Base-by-base conservation (phyloP, 2,113 vertebrate genomes). In the Varanus salvator region DNA sequence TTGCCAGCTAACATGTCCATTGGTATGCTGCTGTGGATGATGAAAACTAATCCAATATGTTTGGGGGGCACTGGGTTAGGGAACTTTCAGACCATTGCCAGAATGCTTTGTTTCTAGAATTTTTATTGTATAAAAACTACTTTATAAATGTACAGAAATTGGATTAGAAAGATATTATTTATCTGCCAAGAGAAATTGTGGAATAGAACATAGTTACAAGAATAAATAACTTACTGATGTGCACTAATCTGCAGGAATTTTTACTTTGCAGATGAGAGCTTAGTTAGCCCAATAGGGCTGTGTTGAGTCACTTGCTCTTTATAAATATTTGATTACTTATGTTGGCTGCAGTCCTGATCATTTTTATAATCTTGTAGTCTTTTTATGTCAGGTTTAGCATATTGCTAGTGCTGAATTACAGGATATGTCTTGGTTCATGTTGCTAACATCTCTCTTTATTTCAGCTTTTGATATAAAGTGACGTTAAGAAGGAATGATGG, bases 401-500 rank as follows among this genome's bases (percentile, higher is more conserved):
- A 15, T 69, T 8, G 27, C 3, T 76, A 64, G 54, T 44, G 60
- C 52, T 64, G 8, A 60, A 29, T 34, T 74, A 57, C 29, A 76
- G 27, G 11, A 54, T 75, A 60, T 86, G 19, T 48, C 71, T 48
- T 19, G 19, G 34, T 85, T 74, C 34, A 80, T 84, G 2, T 76
- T 92, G 48, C 12, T 6, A 15, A 1, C 0, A 1, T 5, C 1
- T 2, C 0, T 72, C 31, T 94, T 72, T 74, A 15, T 84, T 95
- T n/a, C 86, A 96, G 95, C 38, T 95, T 66, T 80, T 93, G 90
- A 89, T 25, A 2, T 93, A 94, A 89, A 54, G 38, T 11, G 25
- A 11, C 48, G 21, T 50, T 76, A n/a, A 52, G 17, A 76, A 64
- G 15, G 2, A 94, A 95, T 88, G 92, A 96, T 96, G 96, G 96